Base-by-base conservation (phyloP, 2,113 vertebrate genomes). In the Grus americana region DNA sequence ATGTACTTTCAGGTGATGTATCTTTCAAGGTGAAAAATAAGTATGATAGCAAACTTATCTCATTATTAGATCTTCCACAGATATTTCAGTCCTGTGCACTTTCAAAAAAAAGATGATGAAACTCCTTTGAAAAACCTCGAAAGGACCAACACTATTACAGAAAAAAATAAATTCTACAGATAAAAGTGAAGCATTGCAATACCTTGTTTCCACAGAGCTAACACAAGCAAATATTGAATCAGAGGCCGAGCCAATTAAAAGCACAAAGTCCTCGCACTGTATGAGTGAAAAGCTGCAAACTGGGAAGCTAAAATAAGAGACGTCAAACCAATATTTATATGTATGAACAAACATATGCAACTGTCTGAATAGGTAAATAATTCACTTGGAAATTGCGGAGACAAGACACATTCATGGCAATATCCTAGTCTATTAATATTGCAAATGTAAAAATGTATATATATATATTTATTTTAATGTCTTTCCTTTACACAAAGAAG, bases 161-260 rank as follows among this genome's bases (percentile, higher is more conserved):
- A 95, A 74, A 95, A 75, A 78, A 93, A 91, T 3, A 24, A 96
- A 85, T 83, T 58, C 72, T 88, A 40, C 75, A 40, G 84, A 87
- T 97, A 89, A 95, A 88, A 96, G 11, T 66, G 74, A 95, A 96
- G 55, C 66, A 90, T 90, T 97, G 63, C 78, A 92, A 92, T 82
- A 72, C 75, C 75, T 79, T 73, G n/a, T 70, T 96, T 91, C 78
- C 81, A 63, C 63, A 91, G 36, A 90, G n/a, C 49, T 84, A 88
- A 83, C 59, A 88, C 75, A 96, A 79, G 57, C 57, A 97, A 97
- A 96, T 97, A 96, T 38, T 91, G 96, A 97, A 94, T 88, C 50
- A 94, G 91, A 95, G 52, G 57, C 62, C 93, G 58, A 97, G 63
- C 50, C 83, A 97, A 95, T 97, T 98, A 97, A 97, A 98, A 50